These are phyloP conservation scores for Noctua pronuba DNA, from an alignment of 2,888 invertebrate genomes.

Conservation along the genomic window DNA sequence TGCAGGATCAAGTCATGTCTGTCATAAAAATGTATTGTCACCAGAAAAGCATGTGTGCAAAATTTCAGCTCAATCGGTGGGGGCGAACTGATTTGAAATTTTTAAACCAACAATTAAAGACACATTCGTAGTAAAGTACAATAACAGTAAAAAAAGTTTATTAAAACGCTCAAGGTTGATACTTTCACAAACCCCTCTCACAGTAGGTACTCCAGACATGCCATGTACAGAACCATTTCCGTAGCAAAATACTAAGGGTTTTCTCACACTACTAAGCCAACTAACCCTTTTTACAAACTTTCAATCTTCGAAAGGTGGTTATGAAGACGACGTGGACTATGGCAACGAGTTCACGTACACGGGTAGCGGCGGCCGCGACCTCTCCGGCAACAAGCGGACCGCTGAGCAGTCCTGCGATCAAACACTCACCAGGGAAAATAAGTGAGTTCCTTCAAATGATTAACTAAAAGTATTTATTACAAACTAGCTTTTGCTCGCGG, in stretches of 20 bases:
- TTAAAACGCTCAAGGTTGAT: not conserved
- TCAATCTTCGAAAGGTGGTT: conserved; percentile 91
- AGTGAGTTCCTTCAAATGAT: conserved; percentile 79
- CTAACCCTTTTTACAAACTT: not conserved
- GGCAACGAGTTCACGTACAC: conserved; percentile 96
- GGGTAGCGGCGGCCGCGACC: conserved; percentile 95
- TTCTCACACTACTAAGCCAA: not conserved
- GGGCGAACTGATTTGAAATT: too few relatives aligned
- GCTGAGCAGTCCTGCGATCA: conserved; percentile 95
- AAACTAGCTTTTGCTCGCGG: too few relatives aligned
- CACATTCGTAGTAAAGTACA: not conserved
- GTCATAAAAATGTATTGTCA: too few relatives aligned
- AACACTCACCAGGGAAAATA: conserved; percentile 93
- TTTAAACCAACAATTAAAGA: too few relatives aligned
- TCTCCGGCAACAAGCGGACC: conserved; percentile 95
- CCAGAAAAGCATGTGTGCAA: too few relatives aligned
- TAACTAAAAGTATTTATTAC: too few relatives aligned
- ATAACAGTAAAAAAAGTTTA: too few relatives aligned
- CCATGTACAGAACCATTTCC: not conserved
- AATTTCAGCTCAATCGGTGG: too few relatives aligned
- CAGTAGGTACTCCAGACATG: not conserved
- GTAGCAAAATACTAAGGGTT: not conserved
- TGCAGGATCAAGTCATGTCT: too few relatives aligned
- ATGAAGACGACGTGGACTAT: conserved; percentile 95
- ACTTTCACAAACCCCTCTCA: not conserved